Conservation (phyloP, 2,797 vertebrate genomes). For the Aeoliscus strigatus region DNA sequence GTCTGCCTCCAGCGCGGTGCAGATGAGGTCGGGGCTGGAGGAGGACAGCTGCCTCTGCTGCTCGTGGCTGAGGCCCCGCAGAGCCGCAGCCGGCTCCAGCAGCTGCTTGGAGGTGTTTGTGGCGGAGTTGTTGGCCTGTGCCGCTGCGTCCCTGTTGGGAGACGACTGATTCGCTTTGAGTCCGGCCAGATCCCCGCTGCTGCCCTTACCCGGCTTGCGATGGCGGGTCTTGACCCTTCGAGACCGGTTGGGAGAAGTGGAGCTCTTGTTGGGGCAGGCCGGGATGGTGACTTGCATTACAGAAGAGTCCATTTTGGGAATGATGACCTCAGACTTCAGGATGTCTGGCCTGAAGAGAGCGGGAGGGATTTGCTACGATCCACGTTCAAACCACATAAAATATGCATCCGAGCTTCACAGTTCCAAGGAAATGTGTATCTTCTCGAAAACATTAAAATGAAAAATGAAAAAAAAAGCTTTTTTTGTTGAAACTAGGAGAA, state of each 20-base stretch:
- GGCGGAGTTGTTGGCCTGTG: slow-evolving; percentile 55
- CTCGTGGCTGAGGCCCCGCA: slow-evolving; percentile 76
- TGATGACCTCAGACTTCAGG: slow-evolving; percentile 90
- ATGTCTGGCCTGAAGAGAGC: slow-evolving; percentile 84
- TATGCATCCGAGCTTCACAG: too few relatives aligned
- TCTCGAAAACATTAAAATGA: too few relatives aligned
- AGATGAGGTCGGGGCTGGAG: slow-evolving; percentile 86
- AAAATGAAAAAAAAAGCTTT: too few relatives aligned
- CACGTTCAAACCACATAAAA: too few relatives aligned
- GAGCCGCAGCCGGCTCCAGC: slow-evolving; percentile 70
- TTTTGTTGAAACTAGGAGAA: too few relatives aligned
- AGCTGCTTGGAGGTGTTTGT: slow-evolving; percentile 67
- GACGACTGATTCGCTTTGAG: slow-evolving; percentile 69
- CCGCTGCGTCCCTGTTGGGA: slow-evolving; percentile 57
- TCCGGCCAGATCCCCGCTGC: slow-evolving; percentile 84
- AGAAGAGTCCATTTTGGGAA: slow-evolving; percentile 86
- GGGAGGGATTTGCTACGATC: slow-evolving; percentile 27
- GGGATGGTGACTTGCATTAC: slow-evolving; percentile 87
- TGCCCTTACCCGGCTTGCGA: slow-evolving; percentile 84
- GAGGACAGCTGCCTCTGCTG: slow-evolving; percentile 82
- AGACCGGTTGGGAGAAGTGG: slow-evolving; percentile 87
- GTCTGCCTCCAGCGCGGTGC: slow-evolving; percentile 77
- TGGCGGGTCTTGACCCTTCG: slow-evolving; percentile 88
- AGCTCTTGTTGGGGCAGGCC: slow-evolving; percentile 82
- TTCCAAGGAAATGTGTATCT: too few relatives aligned